Evolutionary conservation across 1,140 invertebrate species (phyloP), one percentile per base, ranked within the genome.

Genomic region (Apis florea): DNA sequence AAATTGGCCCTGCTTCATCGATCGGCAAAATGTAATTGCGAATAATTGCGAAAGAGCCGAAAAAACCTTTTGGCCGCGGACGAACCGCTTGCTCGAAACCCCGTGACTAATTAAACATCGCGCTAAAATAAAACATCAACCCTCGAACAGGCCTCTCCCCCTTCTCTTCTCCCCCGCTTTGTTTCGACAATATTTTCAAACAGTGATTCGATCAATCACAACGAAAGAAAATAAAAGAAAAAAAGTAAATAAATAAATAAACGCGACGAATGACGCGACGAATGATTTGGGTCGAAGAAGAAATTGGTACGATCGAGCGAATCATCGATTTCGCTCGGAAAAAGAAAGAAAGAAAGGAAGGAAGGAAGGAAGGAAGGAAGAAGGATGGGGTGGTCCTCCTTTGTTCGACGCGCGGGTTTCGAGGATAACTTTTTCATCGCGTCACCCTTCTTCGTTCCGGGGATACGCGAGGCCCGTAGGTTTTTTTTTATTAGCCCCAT

Each of bases 401-500:
- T 58, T 56, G 24, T 64, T 24, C n/a, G 24, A 10, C 9, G 2
- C 17, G 10, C 26, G 10, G 3, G 75, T 76, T 79, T 85, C 80
- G 76, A 83, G 85, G 77, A 49, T 75, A 85, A 82, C 77, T 85
- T 89, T 85, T 85, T 83, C 87, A 86, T 83, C 63, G 26, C 56
- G 54, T 17, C 24, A 24, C 59, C 75, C 80, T 53, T 51, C n/a
- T 40, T 19, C 56, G 26, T 61, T 64, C 17, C 67, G 24, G 61
- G 61, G 56, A 85, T 84, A 83, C 80, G 78, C 79, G 64, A n/a
- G n/a, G 80, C n/a, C 61, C 71, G 58, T 61, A 31, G 73, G 31
- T 26, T 63, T 24, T 84, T n/a, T 86, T 90, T 90, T 90, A 89
- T 90, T 85, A 87, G 85, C 81, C 59, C 66, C 63, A 70, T 69